Conservation (phyloP, 2,888 invertebrate genomes). For the Dryobota labecula region DNA sequence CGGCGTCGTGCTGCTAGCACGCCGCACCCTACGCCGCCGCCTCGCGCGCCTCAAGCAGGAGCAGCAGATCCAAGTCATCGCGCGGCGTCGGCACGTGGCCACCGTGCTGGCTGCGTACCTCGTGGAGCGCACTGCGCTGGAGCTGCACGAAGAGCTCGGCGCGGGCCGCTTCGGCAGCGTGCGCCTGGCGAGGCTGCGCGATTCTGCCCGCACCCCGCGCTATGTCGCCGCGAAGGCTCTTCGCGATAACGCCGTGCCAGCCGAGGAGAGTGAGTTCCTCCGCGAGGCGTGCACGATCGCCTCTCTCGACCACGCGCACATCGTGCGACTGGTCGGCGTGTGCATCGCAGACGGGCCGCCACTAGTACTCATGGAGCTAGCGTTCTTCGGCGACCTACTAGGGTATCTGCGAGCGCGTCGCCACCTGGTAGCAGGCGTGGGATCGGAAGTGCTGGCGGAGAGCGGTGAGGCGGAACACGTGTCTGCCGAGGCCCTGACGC, state of each 20-base stretch:
- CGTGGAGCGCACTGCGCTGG: conserved; percentile 69
- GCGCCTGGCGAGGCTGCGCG: conserved; percentile 71
- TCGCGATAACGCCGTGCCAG: conserved; percentile 93
- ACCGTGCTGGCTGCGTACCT: conserved; percentile 63
- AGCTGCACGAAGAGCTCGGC: conserved; percentile 75
- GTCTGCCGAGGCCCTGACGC: conserved; percentile 74
- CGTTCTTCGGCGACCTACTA: conserved; percentile 96
- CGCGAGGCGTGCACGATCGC: conserved; percentile 97
- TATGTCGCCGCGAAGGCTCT: conserved; percentile 96
- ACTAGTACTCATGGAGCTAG: conserved; percentile 97
- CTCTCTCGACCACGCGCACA: conserved; percentile 95
- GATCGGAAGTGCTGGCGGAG: conserved; percentile 87
- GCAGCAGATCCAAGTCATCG: conserved; percentile 66
- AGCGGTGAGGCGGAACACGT: conserved; percentile 85
- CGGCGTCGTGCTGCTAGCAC: conserved; percentile 48
- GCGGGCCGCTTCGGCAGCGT: conserved; percentile 79
- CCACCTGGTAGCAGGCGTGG: conserved; percentile 92
- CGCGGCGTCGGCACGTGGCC: conserved; percentile 62
- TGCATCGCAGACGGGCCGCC: conserved; percentile 94
- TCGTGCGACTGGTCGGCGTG: conserved; percentile 95
- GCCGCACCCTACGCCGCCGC: conserved; percentile 61
- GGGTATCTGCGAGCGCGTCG: conserved; percentile 93
- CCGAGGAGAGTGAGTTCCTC: conserved; percentile 93
- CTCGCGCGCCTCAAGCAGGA: conserved; percentile 59
- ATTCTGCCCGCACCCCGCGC: conserved; percentile 75